phyloP scores from a whole-genome alignment of 2,888 invertebrate species.

The Blera fallax region DNA sequence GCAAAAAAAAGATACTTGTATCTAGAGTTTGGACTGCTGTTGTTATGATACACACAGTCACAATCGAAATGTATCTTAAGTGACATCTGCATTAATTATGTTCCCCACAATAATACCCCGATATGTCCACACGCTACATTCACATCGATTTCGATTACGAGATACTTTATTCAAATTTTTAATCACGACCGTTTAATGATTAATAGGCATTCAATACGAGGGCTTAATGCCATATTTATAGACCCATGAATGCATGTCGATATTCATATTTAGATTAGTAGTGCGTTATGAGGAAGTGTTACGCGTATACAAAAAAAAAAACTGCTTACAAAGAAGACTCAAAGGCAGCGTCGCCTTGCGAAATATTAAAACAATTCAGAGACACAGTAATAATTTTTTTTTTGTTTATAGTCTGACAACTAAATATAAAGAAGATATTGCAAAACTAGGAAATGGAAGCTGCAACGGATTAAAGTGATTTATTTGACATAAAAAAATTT shows the following conservation, averaged over 20 bases:
- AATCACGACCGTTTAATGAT: neutral
- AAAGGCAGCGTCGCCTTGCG: neutral
- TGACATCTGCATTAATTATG: neutral
- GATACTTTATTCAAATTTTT: neutral
- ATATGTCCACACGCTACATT: neutral
- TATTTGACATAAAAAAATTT: neutral
- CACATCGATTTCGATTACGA: neutral
- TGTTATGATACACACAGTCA: neutral
- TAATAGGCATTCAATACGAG: neutral
- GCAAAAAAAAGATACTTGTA: neutral
- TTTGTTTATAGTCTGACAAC: neutral
- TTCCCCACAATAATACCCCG: neutral
- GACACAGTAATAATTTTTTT: neutral
- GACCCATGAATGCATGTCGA: neutral
- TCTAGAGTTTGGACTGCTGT: neutral
- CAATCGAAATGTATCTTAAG: neutral
- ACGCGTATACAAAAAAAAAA: neutral
- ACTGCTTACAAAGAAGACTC: too few relatives aligned
- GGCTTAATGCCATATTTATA: neutral
- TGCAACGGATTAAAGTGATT: conserved; percentile 1
- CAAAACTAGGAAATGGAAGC: conserved; percentile 4
- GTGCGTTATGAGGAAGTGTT: conserved; percentile 23
- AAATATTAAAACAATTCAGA: neutral
- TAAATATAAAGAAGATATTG: neutral
- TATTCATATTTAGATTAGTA: conserved; percentile 15